Percentiles rank a stretch among this genome's conserved stretches.
These are phyloP conservation scores for Antheraea mylitta DNA, from an alignment of 1,140 invertebrate genomes.

Conservation along the genomic window DNA sequence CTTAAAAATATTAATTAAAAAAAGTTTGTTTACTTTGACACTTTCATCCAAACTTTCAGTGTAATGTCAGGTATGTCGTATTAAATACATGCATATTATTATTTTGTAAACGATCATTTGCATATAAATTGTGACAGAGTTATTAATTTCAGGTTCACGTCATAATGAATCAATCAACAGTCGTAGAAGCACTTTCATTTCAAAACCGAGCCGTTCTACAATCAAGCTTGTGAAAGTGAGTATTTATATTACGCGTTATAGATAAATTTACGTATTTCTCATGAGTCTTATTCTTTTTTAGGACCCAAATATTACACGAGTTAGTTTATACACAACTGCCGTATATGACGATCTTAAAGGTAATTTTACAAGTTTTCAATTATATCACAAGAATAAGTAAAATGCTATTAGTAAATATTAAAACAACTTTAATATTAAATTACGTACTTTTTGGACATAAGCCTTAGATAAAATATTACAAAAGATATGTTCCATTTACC, in stretches of 20 bases:
- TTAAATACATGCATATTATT: conserved; percentile 19
- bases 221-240: conserved; percentile 60
- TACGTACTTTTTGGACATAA: too few relatives aligned
- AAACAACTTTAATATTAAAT: too few relatives aligned
- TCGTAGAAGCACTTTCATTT: conserved; percentile 62
- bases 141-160: conserved; percentile 52
- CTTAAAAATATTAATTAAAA: neutral
- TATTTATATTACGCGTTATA: conserved; percentile 11
- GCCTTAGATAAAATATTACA: too few relatives aligned
- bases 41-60: conserved; percentile 68
- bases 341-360: conserved; percentile 56
- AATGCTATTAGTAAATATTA: too few relatives aligned
- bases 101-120: neutral
- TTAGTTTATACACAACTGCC: conserved; percentile 46
- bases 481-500: too few relatives aligned
- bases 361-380: too few relatives aligned
- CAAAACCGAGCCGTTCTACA: conserved; percentile 56
- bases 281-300: conserved; percentile 28
- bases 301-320: conserved; percentile 50
- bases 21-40: conserved; percentile 33
- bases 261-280: conserved; percentile 2
- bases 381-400: too few relatives aligned
- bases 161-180: conserved; percentile 67
- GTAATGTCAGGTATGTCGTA: conserved; percentile 68
- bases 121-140: conserved; percentile 16